Conservation (phyloP, 2,888 invertebrate genomes). For the Acrobasis consociella region DNA sequence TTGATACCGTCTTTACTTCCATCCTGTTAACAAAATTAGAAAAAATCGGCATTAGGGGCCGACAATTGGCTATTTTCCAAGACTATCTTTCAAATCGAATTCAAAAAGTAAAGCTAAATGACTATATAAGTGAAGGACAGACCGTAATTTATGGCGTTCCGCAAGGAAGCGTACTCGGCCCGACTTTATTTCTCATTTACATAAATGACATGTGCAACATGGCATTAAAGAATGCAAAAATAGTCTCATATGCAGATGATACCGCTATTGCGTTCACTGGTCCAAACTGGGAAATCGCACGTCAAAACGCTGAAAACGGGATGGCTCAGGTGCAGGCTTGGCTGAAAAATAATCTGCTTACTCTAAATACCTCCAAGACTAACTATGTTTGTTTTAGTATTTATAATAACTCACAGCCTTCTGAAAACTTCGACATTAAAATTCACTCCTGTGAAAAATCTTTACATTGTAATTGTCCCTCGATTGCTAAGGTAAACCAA, state of each 20-base stretch:
- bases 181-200: constrained; percentile 1
- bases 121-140: neutral
- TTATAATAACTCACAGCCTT: neutral
- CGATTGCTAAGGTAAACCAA: neutral
- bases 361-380: neutral
- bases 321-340: neutral
- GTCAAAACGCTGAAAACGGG: neutral
- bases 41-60: neutral
- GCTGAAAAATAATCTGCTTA: neutral
- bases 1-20: constrained; percentile 3
- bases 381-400: neutral
- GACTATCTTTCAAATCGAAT: neutral
- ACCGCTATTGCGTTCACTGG: constrained; percentile 2
- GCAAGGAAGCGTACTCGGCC: constrained; percentile 5
- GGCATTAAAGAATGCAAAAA: neutral
- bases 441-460: neutral
- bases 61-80: neutral
- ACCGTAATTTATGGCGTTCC: neutral
- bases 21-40: neutral
- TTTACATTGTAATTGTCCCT: neutral
- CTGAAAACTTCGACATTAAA: neutral
- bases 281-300: too few relatives aligned
- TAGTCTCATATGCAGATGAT: constrained; percentile 5
- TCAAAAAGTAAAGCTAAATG: neutral
- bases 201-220: constrained; percentile 9